phyloP scores from a whole-genome alignment of 2,888 invertebrate genomes.

The Laothoe populi region DNA sequence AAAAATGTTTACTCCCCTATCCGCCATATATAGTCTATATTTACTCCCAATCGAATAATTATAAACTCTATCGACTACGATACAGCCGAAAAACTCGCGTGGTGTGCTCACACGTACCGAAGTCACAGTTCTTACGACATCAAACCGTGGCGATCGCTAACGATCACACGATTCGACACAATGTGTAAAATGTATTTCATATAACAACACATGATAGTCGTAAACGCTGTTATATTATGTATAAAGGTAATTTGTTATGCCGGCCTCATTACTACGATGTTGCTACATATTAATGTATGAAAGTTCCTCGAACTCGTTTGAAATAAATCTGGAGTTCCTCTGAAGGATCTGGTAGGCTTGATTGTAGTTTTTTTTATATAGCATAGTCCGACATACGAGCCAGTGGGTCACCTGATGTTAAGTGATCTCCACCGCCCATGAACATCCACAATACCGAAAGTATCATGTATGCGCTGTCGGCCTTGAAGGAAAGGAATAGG shows the following conservation, averaged over 20 bases:
- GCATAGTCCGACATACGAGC: not conserved
- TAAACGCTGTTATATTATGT: slow-evolving; percentile 48
- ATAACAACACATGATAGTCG: slow-evolving; percentile 60
- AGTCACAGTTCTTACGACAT: slow-evolving; percentile 65
- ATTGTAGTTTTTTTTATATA: not conserved
- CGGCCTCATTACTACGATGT: slow-evolving; percentile 25
- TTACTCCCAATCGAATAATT: too few relatives aligned
- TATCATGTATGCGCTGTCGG: too few relatives aligned
- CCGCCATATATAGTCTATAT: too few relatives aligned
- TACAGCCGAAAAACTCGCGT: slow-evolving; percentile 38
- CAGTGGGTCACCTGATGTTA: too few relatives aligned
- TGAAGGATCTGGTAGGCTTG: not conserved
- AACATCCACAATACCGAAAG: too few relatives aligned
- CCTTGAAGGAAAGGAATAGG: too few relatives aligned
- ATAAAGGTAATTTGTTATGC: slow-evolving; percentile 33
- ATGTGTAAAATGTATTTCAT: slow-evolving; percentile 73
- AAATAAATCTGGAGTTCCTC: not conserved
- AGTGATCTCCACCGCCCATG: too few relatives aligned
- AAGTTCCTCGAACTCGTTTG: not conserved
- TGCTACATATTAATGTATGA: slow-evolving; percentile 13
- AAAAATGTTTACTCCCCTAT: too few relatives aligned
- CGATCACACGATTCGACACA: slow-evolving; percentile 69
- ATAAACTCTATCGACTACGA: not conserved
- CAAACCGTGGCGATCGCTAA: slow-evolving; percentile 71
- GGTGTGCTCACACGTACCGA: slow-evolving; percentile 43